Conservation (phyloP, 2,113 vertebrate species). For the Bos javanicus region DNA sequence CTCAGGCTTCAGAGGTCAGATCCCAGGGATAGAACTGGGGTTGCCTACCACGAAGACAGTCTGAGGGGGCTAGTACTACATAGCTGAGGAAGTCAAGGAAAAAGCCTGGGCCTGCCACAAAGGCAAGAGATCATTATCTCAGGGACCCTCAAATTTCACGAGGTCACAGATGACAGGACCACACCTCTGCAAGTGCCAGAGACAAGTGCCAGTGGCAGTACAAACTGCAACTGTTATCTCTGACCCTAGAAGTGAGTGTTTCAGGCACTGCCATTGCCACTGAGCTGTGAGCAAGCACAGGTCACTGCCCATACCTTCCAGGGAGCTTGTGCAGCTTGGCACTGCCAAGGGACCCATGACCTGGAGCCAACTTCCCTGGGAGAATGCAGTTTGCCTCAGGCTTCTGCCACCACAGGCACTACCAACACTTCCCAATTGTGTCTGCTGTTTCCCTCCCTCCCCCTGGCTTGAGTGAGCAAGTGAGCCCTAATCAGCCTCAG, state of each 20-base stretch:
- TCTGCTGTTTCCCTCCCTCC: neutral
- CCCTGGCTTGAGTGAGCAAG: neutral
- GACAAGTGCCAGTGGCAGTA: neutral
- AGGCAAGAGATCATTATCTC: neutral
- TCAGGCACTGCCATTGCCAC: neutral
- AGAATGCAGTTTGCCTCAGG: neutral
- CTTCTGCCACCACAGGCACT: neutral
- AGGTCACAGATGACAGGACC: neutral
- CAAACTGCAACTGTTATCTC: neutral
- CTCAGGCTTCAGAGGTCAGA: neutral
- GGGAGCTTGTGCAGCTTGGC: neutral
- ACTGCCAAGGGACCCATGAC: neutral
- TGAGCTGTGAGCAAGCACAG: neutral
- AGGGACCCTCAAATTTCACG: neutral
- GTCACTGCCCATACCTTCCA: neutral
- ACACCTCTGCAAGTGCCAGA: neutral
- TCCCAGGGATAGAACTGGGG: neutral
- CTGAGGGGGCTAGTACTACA: neutral
- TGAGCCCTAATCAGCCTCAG: neutral
- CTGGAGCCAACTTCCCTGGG: neutral
- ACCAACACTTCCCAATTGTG: neutral
- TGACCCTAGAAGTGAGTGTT: neutral
- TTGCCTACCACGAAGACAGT: neutral
- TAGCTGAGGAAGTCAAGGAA: neutral
- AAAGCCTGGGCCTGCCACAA: neutral